Evolutionary conservation across 2,113 vertebrate species (phyloP).

Genomic region (Channa maculata): DNA sequence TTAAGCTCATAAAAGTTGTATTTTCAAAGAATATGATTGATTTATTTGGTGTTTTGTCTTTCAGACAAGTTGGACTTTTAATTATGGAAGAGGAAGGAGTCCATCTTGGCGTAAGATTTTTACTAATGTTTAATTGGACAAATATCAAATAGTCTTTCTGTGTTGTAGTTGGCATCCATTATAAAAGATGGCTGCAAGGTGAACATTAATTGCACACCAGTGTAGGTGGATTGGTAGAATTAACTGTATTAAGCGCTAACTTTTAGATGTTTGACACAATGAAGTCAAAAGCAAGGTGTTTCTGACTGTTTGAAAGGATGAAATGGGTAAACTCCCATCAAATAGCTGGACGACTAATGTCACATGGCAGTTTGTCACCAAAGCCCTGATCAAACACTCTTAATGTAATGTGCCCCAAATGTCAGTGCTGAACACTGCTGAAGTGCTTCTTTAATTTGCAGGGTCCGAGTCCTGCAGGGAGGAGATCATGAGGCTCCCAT

Average conservation of each 20-base stretch:
- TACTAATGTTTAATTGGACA: fast-evolving
- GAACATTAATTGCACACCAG: too few relatives aligned
- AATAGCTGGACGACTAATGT: conserved; percentile 70
- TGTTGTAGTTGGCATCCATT: too few relatives aligned
- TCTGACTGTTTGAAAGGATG: conserved; percentile 77
- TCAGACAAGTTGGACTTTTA: background rate
- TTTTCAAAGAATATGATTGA: fast-evolving
- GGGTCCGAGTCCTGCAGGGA: fast-evolving
- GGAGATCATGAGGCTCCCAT: fast-evolving
- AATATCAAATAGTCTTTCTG: too few relatives aligned
- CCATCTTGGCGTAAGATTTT: background rate
- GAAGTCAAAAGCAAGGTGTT: background rate
- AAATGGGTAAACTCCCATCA: conserved; percentile 62
- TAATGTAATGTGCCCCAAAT: fast-evolving
- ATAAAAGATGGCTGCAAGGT: too few relatives aligned
- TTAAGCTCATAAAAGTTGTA: fast-evolving
- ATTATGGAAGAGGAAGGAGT: background rate
- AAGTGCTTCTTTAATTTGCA: fast-evolving
- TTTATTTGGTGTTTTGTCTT: background rate
- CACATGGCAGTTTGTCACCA: conserved; percentile 80
- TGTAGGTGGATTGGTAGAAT: too few relatives aligned
- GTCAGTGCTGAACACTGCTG: background rate
- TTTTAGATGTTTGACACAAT: too few relatives aligned
- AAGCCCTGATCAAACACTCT: conserved; percentile 77
- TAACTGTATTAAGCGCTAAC: too few relatives aligned